phyloP scores from a whole-genome alignment of 1,140 invertebrate species.

The Uloborus diversus region DNA sequence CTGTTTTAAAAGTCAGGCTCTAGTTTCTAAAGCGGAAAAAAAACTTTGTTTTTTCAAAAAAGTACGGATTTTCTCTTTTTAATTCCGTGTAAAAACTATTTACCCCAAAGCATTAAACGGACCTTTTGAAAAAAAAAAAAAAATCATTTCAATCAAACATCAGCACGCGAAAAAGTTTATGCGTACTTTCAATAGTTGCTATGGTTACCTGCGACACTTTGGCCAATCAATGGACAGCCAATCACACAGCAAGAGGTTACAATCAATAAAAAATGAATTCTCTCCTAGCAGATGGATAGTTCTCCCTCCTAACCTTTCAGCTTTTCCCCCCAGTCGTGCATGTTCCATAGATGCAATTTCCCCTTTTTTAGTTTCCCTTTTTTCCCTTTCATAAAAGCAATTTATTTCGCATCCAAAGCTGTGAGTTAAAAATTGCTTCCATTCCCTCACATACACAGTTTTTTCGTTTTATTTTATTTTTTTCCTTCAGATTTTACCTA shows the following conservation, averaged over 20 bases:
- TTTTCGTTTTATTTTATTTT: not conserved
- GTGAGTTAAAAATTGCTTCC: too few species aligned
- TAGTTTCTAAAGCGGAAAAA: too few species aligned
- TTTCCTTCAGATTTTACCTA: too few species aligned
- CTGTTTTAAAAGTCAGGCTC: too few species aligned
- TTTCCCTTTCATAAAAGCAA: not conserved
- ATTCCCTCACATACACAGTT: slow-evolving; percentile 1
- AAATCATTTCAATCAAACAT: not conserved
- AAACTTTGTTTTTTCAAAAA: too few species aligned
- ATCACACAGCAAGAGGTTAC: slow-evolving; percentile 24
- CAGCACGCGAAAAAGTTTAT: not conserved
- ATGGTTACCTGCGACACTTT: slow-evolving; percentile 32
- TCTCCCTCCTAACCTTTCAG: not conserved
- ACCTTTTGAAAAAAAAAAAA: too few species aligned
- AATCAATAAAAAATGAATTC: slow-evolving; percentile 42
- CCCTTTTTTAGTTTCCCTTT: not conserved
- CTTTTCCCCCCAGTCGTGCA: too few species aligned
- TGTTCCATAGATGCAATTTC: slow-evolving; percentile 14
- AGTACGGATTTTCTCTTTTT: too few species aligned
- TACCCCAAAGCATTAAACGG: too few species aligned
- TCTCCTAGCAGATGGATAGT: not conserved
- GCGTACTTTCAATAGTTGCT: slow-evolving; percentile 23
- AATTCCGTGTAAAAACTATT: too few species aligned
- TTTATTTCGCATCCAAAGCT: slow-evolving; percentile 11
- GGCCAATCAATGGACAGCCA: slow-evolving; percentile 26